Base-by-base conservation (phyloP, 2,113 vertebrate species). In the Perca flavescens region DNA sequence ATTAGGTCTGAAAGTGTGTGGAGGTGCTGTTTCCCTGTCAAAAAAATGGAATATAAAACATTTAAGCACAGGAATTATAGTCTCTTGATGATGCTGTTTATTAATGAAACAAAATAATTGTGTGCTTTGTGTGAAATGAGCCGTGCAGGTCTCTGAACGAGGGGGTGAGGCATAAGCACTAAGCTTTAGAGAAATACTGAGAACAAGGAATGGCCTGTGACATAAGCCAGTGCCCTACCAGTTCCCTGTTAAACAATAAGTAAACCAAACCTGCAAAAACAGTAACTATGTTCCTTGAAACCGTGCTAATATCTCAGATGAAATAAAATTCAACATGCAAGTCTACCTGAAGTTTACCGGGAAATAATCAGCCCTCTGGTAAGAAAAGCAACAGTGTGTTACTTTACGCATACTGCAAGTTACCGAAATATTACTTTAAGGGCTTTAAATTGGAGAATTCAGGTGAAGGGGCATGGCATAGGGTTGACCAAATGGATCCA, bases 121-220 rank as follows among this genome's bases (percentile, higher is more conserved):
- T 67, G 13, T 6, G 50, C 61, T 81, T 68, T 79, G 57, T 58
- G 17, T 57, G 14, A 86, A 81, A 57, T 34, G 4, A 81, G 28
- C 43, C 46, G 6, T 34, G 34, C 68, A 13, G 56, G 31, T 84
- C 34, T 70, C 54, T 31, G 40, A 56, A 21, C 6, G 15, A 72
- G 13, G 34, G 43, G 43, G 34, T 61, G 73, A 60, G 53, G 53
- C 57, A 69, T 21, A 82, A 16, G 43, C 47, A 79, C 62, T 80
- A 77, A 80, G 60, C 67, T 56, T 56, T 57, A 47, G 64, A 74
- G 53, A 87, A 77, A 82, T 21, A 73, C 31, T 36, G 43, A 80
- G 64, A 83, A 69, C n/a, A 68, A 79, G 78, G 57, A 85, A 52
- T 71, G 60, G 79, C 53, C 6, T 74, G 46, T 73, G 53, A 74